These are phyloP conservation scores for Agrochola litura DNA, from an alignment of 2,888 invertebrate genomes.

Conservation along the genomic window DNA sequence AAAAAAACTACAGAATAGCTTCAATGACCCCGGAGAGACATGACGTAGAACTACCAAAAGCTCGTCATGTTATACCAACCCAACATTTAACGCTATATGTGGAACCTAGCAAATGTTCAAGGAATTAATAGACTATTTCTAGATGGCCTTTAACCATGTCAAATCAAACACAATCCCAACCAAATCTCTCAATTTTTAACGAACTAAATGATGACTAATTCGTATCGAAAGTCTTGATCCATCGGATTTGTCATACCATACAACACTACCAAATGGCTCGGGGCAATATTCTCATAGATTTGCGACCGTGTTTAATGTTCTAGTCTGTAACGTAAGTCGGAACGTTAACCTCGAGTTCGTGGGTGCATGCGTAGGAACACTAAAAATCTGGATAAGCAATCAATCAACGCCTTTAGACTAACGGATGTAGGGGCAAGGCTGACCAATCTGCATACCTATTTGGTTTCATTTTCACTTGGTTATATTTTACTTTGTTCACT, in stretches of 20 bases:
- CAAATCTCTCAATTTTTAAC: constrained; percentile 14
- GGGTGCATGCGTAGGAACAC: constrained; percentile 79
- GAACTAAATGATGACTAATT: constrained; percentile 36
- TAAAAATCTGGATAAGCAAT: constrained; percentile 76
- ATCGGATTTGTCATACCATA: constrained; percentile 52
- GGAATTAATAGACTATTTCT: constrained; percentile 18
- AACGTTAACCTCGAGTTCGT: constrained; percentile 75
- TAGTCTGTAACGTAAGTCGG: constrained; percentile 42
- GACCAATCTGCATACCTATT: constrained; percentile 14
- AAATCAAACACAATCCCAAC: constrained; percentile 16
- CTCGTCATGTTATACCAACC: neutral
- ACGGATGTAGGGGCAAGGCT: constrained; percentile 60
- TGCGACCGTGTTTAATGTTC: constrained; percentile 38
- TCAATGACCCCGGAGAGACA: neutral
- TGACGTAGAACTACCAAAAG: neutral
- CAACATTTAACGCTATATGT: neutral
- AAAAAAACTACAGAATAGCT: neutral
- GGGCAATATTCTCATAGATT: constrained; percentile 70
- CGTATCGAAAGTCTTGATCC: constrained; percentile 23
- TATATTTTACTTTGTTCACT: neutral
- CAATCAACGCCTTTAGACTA: constrained; percentile 68
- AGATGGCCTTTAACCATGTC: constrained; percentile 17
- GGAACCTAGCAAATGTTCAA: constrained; percentile 10
- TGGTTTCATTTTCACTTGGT: neutral
- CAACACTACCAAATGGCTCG: constrained; percentile 36